Conservation (phyloP, 1,140 invertebrate species). For the Proales similis region DNA sequence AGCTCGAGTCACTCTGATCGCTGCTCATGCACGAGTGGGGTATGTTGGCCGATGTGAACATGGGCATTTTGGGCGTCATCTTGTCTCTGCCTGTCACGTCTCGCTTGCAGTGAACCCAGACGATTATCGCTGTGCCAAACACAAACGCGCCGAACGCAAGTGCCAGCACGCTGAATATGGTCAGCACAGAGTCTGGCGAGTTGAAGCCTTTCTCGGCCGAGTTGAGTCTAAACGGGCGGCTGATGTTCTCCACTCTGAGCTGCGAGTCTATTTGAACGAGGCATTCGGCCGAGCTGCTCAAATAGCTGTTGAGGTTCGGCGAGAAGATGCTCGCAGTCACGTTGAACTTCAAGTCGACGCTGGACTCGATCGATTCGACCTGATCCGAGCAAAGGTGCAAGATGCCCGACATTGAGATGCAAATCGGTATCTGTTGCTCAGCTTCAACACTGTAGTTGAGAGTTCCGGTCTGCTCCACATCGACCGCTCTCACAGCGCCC, state of each 20-base stretch:
- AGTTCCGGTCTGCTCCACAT: slow-evolving; percentile 15
- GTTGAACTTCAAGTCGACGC: slow-evolving; percentile 28
- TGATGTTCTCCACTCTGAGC: neutral
- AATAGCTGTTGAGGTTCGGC: neutral
- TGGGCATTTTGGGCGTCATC: neutral
- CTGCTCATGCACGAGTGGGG: too few relatives aligned
- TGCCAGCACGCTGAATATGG: neutral
- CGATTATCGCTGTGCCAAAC: too few relatives aligned
- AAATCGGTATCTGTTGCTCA: neutral
- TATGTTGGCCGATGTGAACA: too few relatives aligned
- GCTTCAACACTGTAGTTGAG: slow-evolving; percentile 1
- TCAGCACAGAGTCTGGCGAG: neutral
- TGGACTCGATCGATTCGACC: neutral
- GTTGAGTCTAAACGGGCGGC: neutral
- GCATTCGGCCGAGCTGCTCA: slow-evolving; percentile 2
- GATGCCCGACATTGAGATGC: slow-evolving; percentile 25
- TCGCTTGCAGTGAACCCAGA: slow-evolving; percentile 13
- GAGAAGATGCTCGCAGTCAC: slow-evolving; percentile 12
- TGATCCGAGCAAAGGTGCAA: slow-evolving; percentile 9
- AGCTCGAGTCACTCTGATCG: neutral
- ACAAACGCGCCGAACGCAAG: neutral
- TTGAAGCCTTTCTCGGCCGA: neutral
- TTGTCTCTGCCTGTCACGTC: neutral
- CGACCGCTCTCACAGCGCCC: slow-evolving; percentile 3
- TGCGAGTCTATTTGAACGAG: slow-evolving; percentile 25